These are phyloP conservation scores for Enteromius mattozi DNA, from an alignment of 2,797 vertebrate genomes.

Conservation along the genomic window DNA sequence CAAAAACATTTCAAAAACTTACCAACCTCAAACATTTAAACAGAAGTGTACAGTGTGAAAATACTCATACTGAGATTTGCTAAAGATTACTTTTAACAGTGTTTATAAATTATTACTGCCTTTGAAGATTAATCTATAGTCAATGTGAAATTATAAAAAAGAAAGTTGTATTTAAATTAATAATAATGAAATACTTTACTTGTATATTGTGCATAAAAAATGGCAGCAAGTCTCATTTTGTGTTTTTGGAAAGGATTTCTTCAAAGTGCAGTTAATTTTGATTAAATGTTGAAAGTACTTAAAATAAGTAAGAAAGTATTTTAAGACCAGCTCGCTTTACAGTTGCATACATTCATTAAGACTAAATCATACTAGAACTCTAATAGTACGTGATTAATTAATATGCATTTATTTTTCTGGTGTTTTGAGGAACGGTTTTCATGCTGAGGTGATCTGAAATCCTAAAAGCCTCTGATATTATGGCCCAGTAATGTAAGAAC, in stretches of 20 bases:
- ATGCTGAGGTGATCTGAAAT: slow-evolving; percentile 6
- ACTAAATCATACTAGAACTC: background rate
- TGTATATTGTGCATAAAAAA: background rate
- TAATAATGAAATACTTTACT: background rate
- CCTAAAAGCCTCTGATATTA: background rate
- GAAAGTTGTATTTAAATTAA: background rate
- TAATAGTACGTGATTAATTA: background rate
- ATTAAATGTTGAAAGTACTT: slow-evolving; percentile 6
- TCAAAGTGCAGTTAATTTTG: background rate
- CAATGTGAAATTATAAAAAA: background rate
- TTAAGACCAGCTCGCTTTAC: background rate
- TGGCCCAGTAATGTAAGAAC: background rate
- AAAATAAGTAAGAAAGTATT: background rate
- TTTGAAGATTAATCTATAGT: background rate
- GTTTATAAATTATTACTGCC: background rate
- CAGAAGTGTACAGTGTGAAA: background rate
- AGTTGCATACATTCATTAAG: background rate
- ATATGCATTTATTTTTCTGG: background rate
- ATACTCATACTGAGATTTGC: background rate
- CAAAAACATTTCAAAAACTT: background rate
- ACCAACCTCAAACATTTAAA: background rate
- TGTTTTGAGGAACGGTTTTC: slow-evolving; percentile 5
- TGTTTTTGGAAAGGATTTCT: background rate
- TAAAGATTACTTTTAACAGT: background rate
- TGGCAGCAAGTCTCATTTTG: background rate